These are phyloP conservation scores for Malaclemys terrapin DNA, from an alignment of 2,113 vertebrate species.

Conservation along the genomic window DNA sequence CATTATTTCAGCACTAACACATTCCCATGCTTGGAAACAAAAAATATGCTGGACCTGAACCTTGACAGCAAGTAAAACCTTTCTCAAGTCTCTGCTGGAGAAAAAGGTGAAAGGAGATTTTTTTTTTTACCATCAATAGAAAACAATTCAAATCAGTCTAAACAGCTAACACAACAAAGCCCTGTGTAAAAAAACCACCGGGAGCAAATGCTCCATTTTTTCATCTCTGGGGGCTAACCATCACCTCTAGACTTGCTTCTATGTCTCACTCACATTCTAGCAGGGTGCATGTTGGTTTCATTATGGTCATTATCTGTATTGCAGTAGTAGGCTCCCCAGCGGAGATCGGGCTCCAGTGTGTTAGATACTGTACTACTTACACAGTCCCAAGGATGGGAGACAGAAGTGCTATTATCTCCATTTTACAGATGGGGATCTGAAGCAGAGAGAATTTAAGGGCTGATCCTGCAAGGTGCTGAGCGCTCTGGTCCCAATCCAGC, in stretches of 20 bases:
- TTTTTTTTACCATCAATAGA: not conserved
- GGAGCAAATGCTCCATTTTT: not conserved
- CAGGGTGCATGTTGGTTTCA: not conserved
- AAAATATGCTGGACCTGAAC: not conserved
- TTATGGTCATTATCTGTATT: not conserved
- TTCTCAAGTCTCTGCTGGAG: not conserved
- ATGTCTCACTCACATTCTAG: not conserved
- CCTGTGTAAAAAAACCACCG: not conserved
- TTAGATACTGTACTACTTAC: not conserved
- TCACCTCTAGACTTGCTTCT: not conserved
- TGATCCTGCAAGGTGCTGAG: not conserved
- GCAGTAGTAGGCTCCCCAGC: not conserved
- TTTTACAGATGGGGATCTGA: not conserved
- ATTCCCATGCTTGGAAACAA: not conserved
- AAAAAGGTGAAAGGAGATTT: not conserved
- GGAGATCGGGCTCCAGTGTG: not conserved
- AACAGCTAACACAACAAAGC: not conserved
- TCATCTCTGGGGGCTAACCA: not conserved
- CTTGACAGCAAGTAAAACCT: not conserved
- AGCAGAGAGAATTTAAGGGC: rapidly evolving
- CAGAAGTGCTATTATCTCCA: not conserved
- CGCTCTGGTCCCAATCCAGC: not conserved
- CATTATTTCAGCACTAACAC: not conserved
- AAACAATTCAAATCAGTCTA: not conserved
- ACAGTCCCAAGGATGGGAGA: not conserved